Conservation (phyloP, 2,113 vertebrate species). For the Notothenia rossii region DNA sequence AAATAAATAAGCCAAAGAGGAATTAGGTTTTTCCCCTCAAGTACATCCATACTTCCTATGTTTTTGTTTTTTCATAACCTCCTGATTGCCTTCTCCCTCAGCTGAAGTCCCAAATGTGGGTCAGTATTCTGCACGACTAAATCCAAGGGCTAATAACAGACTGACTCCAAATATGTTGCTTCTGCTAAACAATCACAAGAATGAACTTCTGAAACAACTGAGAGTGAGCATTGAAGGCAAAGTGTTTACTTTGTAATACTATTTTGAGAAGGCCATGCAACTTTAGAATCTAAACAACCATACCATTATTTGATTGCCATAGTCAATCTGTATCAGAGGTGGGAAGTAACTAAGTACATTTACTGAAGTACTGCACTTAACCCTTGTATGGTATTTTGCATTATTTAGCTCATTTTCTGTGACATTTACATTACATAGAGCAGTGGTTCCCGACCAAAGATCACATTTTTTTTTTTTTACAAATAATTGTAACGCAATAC, state of each 20-base stretch:
- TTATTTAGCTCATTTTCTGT: no score
- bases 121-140: slow-evolving; percentile 70
- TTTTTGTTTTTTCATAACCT: slow-evolving; percentile 61
- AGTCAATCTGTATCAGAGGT: not conserved
- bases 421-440: no score
- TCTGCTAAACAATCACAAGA: slow-evolving; percentile 41
- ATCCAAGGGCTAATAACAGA: slow-evolving; percentile 47
- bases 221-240: not conserved
- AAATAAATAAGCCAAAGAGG: slow-evolving; percentile 42
- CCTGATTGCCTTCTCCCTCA: slow-evolving; percentile 57
- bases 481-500: no score
- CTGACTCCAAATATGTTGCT: slow-evolving; percentile 37
- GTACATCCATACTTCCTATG: slow-evolving; percentile 67
- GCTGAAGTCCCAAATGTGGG: slow-evolving; percentile 72
- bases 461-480: no score
- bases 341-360: no score
- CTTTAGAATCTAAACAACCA: slow-evolving; percentile 24
- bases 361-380: no score
- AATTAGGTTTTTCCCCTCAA: slow-evolving; percentile 46
- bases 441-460: no score
- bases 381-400: no score
- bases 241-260: not conserved
- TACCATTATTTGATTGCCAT: slow-evolving; percentile 14
- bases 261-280: not conserved
- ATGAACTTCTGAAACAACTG: not conserved